phyloP scores from a whole-genome alignment of 2,797 vertebrate genomes.

The Poecilia wingei region DNA sequence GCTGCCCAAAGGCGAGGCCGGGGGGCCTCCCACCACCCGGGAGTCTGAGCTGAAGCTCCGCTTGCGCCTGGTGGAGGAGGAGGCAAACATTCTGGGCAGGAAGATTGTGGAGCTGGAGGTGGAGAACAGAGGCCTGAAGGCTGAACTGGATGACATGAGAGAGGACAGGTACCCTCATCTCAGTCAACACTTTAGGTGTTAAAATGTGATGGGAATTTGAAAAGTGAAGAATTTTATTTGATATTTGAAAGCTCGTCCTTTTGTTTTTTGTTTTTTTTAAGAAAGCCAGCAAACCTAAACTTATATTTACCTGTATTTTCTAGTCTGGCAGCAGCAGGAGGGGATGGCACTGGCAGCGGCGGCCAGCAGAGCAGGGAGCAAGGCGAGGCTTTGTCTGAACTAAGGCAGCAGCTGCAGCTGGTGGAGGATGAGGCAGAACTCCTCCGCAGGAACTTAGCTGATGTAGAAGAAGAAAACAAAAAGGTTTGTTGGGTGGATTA shows the following conservation, averaged over 20 bases:
- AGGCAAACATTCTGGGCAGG: constrained; percentile 96
- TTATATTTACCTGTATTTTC: background rate
- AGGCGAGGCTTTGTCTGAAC: constrained; percentile 91
- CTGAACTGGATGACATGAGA: constrained; percentile 95
- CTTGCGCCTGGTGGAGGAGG: constrained; percentile 94
- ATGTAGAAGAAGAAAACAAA: constrained; percentile 96
- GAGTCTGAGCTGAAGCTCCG: constrained; percentile 97
- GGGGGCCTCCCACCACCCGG: constrained; percentile 94
- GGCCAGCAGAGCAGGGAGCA: constrained; percentile 90
- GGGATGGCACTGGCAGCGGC: constrained; percentile 77
- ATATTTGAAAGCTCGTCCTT: background rate
- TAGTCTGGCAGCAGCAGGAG: constrained; percentile 84
- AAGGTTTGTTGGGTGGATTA: constrained; percentile 64
- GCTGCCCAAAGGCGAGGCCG: constrained; percentile 95
- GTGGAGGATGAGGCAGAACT: constrained; percentile 98
- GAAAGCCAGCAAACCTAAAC: background rate
- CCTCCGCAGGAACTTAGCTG: constrained; percentile 92
- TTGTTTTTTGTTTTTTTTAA: background rate
- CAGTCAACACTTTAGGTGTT: background rate
- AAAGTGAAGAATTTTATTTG: background rate
- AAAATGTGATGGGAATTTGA: too few species aligned
- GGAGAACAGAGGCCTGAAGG: constrained; percentile 96
- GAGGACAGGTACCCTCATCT: constrained; percentile 81
- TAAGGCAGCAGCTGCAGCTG: constrained; percentile 95
- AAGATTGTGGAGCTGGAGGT: constrained; percentile 99